Evolutionary conservation across 2,797 vertebrate genomes (phyloP).

Genomic region (Trachurus trachurus): DNA sequence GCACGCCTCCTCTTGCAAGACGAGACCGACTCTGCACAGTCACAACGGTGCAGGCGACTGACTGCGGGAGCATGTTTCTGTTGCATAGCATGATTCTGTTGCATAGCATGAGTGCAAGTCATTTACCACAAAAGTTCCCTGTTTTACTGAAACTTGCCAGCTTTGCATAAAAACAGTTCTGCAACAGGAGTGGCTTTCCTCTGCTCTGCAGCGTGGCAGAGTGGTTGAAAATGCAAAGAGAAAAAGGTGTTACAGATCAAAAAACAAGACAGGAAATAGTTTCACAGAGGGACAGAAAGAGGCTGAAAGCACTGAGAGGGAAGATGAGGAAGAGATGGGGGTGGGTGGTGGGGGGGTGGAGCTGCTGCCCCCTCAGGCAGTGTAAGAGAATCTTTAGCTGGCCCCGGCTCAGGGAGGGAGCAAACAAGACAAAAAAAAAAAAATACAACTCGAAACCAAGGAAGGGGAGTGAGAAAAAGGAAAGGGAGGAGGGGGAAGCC

Average conservation of each 20-base stretch:
- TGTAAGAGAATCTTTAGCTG: slow-evolving; percentile 65
- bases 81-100: not conserved
- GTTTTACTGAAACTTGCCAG: slow-evolving; percentile 5
- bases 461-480: slow-evolving; percentile 52
- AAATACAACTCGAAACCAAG: slow-evolving; percentile 40
- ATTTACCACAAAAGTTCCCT: not conserved
- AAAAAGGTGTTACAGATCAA: slow-evolving; percentile 5
- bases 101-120: not conserved
- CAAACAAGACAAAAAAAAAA: slow-evolving; percentile 57
- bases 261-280: slow-evolving; percentile 31
- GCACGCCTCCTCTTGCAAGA: slow-evolving; percentile 12
- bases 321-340: slow-evolving; percentile 38
- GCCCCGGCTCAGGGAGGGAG: slow-evolving; percentile 37
- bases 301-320: not conserved
- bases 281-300: slow-evolving; percentile 12
- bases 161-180: slow-evolving; percentile 17
- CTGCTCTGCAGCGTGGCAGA: slow-evolving; percentile 3
- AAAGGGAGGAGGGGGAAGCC: slow-evolving; percentile 59
- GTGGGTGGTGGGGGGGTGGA: not conserved
- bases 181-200: slow-evolving; percentile 17
- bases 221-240: not conserved
- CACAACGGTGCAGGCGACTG: slow-evolving; percentile 1
- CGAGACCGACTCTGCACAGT: slow-evolving; percentile 1
- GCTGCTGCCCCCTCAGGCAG: slow-evolving; percentile 44
- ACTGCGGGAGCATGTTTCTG: not conserved